These are phyloP conservation scores for Chloroceryle amazona DNA, from an alignment of 2,797 vertebrate genomes.

Conservation along the genomic window DNA sequence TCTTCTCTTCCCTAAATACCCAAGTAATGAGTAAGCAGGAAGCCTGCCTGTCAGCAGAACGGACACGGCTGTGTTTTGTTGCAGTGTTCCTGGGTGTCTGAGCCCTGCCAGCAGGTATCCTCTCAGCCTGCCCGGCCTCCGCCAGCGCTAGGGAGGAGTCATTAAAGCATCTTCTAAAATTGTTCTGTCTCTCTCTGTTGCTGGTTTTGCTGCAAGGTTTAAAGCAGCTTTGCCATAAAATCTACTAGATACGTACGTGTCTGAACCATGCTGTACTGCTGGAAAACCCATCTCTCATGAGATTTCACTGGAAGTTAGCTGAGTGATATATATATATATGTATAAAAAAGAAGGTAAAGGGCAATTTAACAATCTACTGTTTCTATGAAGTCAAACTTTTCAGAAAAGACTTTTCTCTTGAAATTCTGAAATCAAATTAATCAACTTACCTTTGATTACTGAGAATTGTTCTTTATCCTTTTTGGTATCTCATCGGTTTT, in stretches of 20 bases:
- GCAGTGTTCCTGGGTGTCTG: background rate
- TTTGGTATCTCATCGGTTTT: background rate
- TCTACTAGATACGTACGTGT: background rate
- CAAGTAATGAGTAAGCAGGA: background rate
- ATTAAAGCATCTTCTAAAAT: background rate
- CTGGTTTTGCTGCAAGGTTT: background rate
- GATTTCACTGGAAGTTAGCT: background rate
- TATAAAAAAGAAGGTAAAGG: background rate
- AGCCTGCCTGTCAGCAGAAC: background rate
- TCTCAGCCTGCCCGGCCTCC: background rate
- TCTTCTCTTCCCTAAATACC: background rate
- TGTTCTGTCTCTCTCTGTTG: background rate
- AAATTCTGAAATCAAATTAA: background rate
- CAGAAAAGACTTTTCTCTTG: background rate
- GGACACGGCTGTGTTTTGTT: background rate
- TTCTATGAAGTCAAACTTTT: background rate
- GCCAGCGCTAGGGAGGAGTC: background rate
- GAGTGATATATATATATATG: background rate
- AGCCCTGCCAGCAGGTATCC: background rate
- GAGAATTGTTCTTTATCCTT: background rate
- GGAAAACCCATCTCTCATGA: background rate
- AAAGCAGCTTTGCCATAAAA: background rate
- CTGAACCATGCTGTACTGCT: background rate
- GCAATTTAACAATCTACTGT: background rate
- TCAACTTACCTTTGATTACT: background rate